Evolutionary conservation across 2,888 invertebrate genomes (phyloP), one percentile per base, ranked within the genome.

Genomic region (Diarsia brunnea): DNA sequence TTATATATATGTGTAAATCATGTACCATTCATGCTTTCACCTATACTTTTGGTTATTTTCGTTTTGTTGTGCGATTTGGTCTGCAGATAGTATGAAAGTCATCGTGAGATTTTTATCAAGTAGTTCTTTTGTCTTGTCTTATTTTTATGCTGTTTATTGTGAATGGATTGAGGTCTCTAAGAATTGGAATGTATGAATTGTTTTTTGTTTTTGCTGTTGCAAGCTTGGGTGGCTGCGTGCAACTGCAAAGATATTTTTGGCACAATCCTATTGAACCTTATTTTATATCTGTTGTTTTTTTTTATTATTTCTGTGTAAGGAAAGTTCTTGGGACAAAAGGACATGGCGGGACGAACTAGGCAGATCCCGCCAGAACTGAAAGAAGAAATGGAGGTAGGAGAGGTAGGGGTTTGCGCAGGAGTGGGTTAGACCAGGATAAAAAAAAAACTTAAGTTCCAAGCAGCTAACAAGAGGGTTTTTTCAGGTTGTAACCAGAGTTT

Each of bases 11-110:
- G n/a, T n/a, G n/a, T n/a, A n/a, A n/a, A n/a, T 61, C 49, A 38
- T 45, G 47, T 77, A 66, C 49, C 24, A 61, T 31, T 65, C 38
- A 49, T 49, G 71, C 78, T 78, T 78, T 78, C 78, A 78, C 78
- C 8, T 27, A 67, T 43, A 1, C 24, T 21, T n/a, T 53, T 60
- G 31, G 0, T 68, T 75, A 43, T 43, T 64, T 60, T 55, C 7
- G n/a, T 24, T 75, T 79, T 66, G 16, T 21, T 12, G 0, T n/a
- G 43, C 67, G 53, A 43, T 75, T 55, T 53, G 38, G 38, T 75
- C 27, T 68, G 12, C 12, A 67, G 47, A 65, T 60, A 53, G 19
- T 49, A 45, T 45, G 69, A 63, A 70, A 81, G 75, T 63, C 14
- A n/a, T 11, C 55, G 66, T 64, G 27, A 49, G 79, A 67, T 81